Percentiles rank a stretch among this genome's conserved stretches.
Evolutionary conservation across 2,888 invertebrate species (phyloP).

Genomic region (Dryomyza anilis): DNA sequence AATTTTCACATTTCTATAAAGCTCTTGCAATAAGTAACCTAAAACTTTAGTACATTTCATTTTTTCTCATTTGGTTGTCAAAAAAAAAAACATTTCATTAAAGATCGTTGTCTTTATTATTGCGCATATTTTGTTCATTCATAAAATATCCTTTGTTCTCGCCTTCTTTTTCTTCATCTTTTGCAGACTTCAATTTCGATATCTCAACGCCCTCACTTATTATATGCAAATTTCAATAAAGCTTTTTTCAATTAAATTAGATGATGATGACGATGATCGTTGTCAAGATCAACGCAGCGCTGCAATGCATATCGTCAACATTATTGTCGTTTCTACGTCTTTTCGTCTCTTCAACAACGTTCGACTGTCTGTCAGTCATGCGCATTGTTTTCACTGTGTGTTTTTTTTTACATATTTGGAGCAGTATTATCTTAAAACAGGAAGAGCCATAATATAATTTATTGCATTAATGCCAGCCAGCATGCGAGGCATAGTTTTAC

Average conservation of each 20-base stretch:
- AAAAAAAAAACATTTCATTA: no score
- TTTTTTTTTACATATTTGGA: not conserved
- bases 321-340: conserved; percentile 5
- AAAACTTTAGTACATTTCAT: not conserved
- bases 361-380: not conserved
- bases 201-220: conserved; percentile 37
- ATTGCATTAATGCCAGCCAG: conserved; percentile 26
- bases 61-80: no score
- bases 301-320: conserved; percentile 1
- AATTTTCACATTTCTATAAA: not conserved
- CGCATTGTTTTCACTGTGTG: not conserved
- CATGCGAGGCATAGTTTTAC: conserved; percentile 12
- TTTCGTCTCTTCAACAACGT: not conserved
- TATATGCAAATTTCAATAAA: conserved; percentile 58
- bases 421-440: conserved; percentile 25
- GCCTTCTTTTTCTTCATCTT: not conserved
- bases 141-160: not conserved
- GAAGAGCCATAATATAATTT: conserved; percentile 30
- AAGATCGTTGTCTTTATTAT: not conserved
- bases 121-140: conserved; percentile 2
- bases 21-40: no score
- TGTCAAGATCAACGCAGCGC: not conserved
- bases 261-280: conserved; percentile 10
- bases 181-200: conserved; percentile 4
- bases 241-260: conserved; percentile 28